These are phyloP conservation scores for Eledone cirrhosa DNA, from an alignment of 2,888 invertebrate species.

Conservation along the genomic window DNA sequence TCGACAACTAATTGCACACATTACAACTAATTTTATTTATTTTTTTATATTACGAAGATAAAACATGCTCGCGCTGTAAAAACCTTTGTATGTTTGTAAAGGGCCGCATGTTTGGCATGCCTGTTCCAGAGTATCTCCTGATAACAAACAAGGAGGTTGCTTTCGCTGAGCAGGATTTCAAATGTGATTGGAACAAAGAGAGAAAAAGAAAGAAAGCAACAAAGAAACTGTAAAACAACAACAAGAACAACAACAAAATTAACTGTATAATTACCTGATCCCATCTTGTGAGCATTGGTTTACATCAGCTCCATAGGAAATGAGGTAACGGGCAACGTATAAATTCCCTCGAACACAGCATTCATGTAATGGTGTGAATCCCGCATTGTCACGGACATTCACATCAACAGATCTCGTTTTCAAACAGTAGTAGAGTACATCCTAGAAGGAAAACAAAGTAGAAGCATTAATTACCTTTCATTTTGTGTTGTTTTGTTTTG, in stretches of 20 bases:
- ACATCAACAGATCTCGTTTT: slow-evolving; percentile 88
- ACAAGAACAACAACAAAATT: not conserved
- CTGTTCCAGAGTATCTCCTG: too few relatives aligned
- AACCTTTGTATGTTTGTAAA: too few relatives aligned
- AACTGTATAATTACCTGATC: slow-evolving; percentile 66
- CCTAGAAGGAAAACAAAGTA: slow-evolving; percentile 70
- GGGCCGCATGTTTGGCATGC: too few relatives aligned
- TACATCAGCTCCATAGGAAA: slow-evolving; percentile 89
- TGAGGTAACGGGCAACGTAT: slow-evolving; percentile 82
- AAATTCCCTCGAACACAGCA: slow-evolving; percentile 89
- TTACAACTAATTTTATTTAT: too few relatives aligned
- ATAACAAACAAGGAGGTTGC: too few relatives aligned
- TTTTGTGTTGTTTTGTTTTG: too few relatives aligned
- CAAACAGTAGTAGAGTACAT: slow-evolving; percentile 88
- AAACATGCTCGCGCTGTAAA: too few relatives aligned
- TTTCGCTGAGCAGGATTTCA: too few relatives aligned
- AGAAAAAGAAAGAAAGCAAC: not conserved
- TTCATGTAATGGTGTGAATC: slow-evolving; percentile 86
- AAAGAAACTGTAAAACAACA: not conserved
- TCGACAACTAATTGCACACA: too few relatives aligned
- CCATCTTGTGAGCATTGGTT: slow-evolving; percentile 92
- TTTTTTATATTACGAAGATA: too few relatives aligned
- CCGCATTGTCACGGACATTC: slow-evolving; percentile 88
- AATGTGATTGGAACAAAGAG: not conserved
- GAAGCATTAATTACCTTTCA: not conserved